Base-by-base conservation (phyloP, 2,888 invertebrate species). In the Apodemia duryi region DNA sequence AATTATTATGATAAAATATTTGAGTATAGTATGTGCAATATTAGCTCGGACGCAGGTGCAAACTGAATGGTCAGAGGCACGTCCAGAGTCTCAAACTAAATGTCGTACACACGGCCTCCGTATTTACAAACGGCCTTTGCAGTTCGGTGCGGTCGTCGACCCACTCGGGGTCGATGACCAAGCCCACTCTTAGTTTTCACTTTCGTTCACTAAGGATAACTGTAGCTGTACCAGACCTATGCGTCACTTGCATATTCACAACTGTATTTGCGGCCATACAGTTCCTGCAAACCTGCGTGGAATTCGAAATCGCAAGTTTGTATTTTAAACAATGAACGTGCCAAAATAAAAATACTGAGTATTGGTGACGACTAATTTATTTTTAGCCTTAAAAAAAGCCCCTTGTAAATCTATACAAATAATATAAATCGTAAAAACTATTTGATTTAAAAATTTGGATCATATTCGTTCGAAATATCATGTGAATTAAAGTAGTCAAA, bases 141-240 rank as follows among this genome's bases (percentile, higher is more conserved):
- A 89, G 90, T 90, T 88, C 83, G 88, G 86, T 76, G 83, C 90
- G 91, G 91, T 90, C 91, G 82, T 83, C 85, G 91, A 91, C 88
- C 91, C 84, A 76, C 73, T 72, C 71, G 79, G 80, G 91, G 84
- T 90, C 87, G 81, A 78, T 85, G 89, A 86, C 89, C 90, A 84
- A 76, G 75, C 86, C 85, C 84, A 85, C 86, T 86, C 88, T 86
- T 88, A 88, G 88, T 90, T 91, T 91, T 91, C 91, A 91, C 91
- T 91, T 91, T 91, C 91, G 84, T 90, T 89, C 81, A 84, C 86
- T 88, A 91, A 91, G 91, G 91, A 91, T 91, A 91, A 91, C 91
- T 88, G 91, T 91, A 91, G 91, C 91, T 88, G 91, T 91, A 88
- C 84, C 83, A 84, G 78, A 80, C 80, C 69, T 67, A 71, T 72